Percentiles rank a stretch among this genome's conserved stretches.
Evolutionary conservation across 2,888 invertebrate genomes (phyloP).

Genomic region (Sminthurinus aureus): DNA sequence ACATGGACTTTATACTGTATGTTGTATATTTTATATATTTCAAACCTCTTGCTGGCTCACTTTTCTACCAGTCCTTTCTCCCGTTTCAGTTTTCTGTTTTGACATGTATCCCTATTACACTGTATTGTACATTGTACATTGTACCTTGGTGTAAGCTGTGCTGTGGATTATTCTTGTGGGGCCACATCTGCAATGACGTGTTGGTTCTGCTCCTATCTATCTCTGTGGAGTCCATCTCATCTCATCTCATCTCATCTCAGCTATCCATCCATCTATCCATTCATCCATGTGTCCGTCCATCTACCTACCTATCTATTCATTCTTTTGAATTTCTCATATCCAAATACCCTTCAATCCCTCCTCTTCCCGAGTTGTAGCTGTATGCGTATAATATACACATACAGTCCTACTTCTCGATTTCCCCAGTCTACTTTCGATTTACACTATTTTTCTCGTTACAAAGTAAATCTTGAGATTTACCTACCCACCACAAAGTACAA

Average conservation of each 20-base stretch:
- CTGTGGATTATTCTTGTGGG: not conserved
- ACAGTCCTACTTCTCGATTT: no score
- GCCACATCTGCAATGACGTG: constrained; percentile 10
- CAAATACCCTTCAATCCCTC: not conserved
- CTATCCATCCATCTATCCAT: not conserved
- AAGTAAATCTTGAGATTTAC: no score
- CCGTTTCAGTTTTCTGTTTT: no score
- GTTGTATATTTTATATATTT: no score
- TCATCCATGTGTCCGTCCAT: not conserved
- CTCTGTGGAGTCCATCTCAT: not conserved
- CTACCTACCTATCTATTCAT: not conserved
- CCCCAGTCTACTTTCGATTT: no score
- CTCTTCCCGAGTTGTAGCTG: no score
- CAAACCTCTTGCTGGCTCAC: not conserved
- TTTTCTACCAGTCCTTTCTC: not conserved
- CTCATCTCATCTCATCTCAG: not conserved
- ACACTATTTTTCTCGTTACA: no score
- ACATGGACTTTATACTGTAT: no score
- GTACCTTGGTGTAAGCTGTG: no score
- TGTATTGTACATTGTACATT: not conserved
- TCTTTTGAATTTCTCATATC: not conserved
- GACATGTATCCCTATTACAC: not conserved
- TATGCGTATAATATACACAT: no score
- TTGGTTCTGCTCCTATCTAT: not conserved
- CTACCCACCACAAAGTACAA: no score